Percentiles rank a stretch among this genome's conserved stretches.
phyloP scores from a whole-genome alignment of 2,113 vertebrate genomes.

The Leptocoma aspasia region DNA sequence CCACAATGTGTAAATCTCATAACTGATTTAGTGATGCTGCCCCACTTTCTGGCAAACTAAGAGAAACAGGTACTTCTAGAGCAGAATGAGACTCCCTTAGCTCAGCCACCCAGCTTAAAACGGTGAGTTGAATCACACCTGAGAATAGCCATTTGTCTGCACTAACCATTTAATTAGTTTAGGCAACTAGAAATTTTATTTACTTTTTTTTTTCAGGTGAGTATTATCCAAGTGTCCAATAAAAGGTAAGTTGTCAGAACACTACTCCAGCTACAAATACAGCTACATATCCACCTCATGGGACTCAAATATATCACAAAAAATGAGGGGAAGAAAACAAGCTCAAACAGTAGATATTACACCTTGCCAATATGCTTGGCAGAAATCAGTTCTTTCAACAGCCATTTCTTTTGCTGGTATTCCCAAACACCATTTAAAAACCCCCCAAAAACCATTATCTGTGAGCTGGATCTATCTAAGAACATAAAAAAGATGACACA shows the following conservation, averaged over 20 bases:
- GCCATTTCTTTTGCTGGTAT: neutral
- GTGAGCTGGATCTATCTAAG: neutral
- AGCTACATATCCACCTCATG: neutral
- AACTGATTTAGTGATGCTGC: neutral
- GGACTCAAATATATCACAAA: neutral
- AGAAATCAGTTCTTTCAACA: neutral
- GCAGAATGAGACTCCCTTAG: neutral
- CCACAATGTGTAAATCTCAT: rapidly evolving
- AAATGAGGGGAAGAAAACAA: neutral
- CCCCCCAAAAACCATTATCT: neutral
- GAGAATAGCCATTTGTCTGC: neutral
- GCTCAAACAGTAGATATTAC: neutral
- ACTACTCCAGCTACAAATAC: neutral
- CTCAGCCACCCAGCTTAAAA: neutral
- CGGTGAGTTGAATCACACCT: neutral
- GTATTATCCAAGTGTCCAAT: neutral
- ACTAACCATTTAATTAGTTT: neutral
- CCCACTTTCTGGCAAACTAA: neutral
- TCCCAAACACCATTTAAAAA: neutral
- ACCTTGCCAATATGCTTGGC: neutral
- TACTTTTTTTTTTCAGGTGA: neutral
- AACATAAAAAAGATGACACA: neutral
- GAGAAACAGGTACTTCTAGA: neutral
- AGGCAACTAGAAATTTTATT: neutral
- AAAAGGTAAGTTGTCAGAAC: neutral